Evolutionary conservation across 2,797 vertebrate genomes (phyloP).

Genomic region (Acanthopagrus latus): DNA sequence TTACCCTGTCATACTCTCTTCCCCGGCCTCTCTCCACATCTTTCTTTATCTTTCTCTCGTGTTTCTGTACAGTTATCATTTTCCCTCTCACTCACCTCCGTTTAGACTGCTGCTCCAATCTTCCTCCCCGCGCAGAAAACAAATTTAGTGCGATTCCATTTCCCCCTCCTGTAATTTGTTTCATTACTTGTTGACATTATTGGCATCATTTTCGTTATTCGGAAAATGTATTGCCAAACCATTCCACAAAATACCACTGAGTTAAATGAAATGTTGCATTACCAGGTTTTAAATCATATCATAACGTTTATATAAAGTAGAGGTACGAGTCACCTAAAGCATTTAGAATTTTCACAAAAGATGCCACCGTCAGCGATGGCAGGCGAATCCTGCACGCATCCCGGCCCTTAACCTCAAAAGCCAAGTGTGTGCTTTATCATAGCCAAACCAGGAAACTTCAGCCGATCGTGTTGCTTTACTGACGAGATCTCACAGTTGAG

Average conservation of each 20-base stretch:
- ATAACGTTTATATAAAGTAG: no score
- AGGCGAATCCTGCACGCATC: no score
- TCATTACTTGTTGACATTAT: conserved; percentile 3
- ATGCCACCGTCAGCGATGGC: no score
- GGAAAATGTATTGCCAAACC: neutral
- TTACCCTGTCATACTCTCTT: conserved; percentile 25
- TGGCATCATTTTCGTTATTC: neutral
- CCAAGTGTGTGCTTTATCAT: no score
- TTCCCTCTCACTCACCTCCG: conserved; percentile 7
- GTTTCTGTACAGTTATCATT: conserved; percentile 16
- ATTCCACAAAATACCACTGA: neutral
- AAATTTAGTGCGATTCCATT: neutral
- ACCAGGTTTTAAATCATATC: neutral
- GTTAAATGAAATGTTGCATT: neutral
- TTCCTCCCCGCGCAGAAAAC: conserved; percentile 1
- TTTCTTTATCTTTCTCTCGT: conserved; percentile 32
- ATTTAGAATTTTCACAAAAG: no score
- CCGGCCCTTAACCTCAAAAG: no score
- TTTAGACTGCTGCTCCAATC: neutral
- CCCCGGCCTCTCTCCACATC: neutral
- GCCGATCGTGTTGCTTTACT: no score
- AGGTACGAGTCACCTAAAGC: no score
- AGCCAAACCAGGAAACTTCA: no score
- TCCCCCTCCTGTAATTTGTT: neutral
- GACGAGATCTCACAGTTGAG: no score